A percentile compares a stretch with the other conserved stretches of the same genome.
Evolutionary conservation across 2,113 vertebrate species (phyloP).

Genomic region (Rhea americana): DNA sequence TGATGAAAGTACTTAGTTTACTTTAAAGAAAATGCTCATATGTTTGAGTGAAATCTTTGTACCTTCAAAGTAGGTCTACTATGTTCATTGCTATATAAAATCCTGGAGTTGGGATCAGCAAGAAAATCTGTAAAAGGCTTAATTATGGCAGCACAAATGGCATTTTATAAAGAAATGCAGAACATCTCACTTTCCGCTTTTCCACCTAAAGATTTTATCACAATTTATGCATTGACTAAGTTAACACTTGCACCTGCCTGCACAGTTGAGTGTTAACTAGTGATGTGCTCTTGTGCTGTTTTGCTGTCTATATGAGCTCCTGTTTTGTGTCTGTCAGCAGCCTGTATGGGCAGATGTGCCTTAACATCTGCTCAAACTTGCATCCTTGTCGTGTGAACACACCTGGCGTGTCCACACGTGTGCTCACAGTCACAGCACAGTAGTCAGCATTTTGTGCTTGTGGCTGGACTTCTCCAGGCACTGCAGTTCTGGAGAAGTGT

Average conservation of each 20-base stretch:
- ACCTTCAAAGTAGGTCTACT: background rate
- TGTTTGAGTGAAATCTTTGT: background rate
- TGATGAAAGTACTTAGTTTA: background rate
- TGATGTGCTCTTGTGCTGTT: background rate
- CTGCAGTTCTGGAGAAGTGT: conserved; percentile 52
- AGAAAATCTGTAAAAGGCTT: background rate
- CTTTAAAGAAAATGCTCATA: background rate
- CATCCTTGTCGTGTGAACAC: rapidly evolving
- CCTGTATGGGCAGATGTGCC: background rate
- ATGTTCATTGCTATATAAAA: background rate
- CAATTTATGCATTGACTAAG: rapidly evolving
- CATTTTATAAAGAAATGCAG: background rate
- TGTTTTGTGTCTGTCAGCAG: background rate
- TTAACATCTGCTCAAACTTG: background rate
- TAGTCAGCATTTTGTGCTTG: background rate
- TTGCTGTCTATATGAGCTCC: background rate
- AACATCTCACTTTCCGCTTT: background rate
- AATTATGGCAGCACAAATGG: background rate
- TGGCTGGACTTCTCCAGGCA: conserved; percentile 34
- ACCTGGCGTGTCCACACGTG: rapidly evolving
- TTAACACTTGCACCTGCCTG: rapidly evolving
- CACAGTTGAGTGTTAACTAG: too few species aligned
- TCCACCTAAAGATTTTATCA: background rate
- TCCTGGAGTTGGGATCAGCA: background rate
- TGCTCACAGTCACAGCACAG: background rate